Evolutionary conservation across 2,888 invertebrate genomes (phyloP).

Genomic region (Macrophya alboannulata): DNA sequence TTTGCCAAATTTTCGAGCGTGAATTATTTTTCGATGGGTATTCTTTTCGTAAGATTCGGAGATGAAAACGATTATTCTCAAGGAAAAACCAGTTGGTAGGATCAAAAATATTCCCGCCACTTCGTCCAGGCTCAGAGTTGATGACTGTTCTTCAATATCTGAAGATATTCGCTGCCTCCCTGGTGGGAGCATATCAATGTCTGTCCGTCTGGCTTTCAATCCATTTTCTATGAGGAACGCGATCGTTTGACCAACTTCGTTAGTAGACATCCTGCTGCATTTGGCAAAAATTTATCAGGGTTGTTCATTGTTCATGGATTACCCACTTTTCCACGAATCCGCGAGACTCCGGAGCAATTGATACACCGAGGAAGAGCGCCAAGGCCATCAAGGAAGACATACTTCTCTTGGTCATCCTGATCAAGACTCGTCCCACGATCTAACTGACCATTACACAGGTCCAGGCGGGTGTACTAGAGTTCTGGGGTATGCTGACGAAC

Average conservation of each 20-base stretch:
- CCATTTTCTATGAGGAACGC: not conserved
- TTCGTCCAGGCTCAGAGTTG: not conserved
- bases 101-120: not conserved
- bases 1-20: not conserved
- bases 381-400: not conserved
- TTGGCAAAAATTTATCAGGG: too few relatives aligned
- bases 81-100: too few relatives aligned
- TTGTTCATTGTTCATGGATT: too few relatives aligned
- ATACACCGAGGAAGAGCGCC: not conserved
- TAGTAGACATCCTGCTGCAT: not conserved
- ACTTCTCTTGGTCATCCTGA: not conserved
- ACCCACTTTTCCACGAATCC: not conserved
- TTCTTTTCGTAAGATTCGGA: not conserved
- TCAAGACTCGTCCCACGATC: not conserved
- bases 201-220: not conserved
- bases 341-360: not conserved
- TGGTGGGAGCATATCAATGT: not conserved
- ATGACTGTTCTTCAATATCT: not conserved
- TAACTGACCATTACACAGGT: not conserved
- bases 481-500: not conserved
- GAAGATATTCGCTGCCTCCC: not conserved
- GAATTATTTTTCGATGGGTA: not conserved
- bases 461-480: not conserved
- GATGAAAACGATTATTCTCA: not conserved
- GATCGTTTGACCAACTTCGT: not conserved